Evolutionary conservation across 2,797 vertebrate species (phyloP).

Genomic region (Melanogrammus aeglefinus): DNA sequence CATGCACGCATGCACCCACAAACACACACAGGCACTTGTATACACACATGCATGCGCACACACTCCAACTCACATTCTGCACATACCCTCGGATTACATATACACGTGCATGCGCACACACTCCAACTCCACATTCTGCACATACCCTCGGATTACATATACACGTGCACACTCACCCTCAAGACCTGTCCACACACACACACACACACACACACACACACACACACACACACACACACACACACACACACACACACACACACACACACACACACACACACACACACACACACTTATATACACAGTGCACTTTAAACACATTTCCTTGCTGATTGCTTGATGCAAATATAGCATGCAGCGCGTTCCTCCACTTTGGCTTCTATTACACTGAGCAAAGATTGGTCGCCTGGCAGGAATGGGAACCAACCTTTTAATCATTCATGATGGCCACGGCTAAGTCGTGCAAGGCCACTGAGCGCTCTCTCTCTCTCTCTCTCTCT

Average conservation of each 20-base stretch:
- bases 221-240: conserved; percentile 6
- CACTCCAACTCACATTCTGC: background rate
- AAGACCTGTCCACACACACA: conserved; percentile 6
- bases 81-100: background rate
- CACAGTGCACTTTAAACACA: conserved; percentile 52
- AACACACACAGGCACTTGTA: background rate
- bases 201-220: conserved; percentile 1
- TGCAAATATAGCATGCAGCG: conserved; percentile 61
- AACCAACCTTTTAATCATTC: conserved; percentile 74
- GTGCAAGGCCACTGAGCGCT: conserved; percentile 59
- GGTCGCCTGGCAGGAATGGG: conserved; percentile 63
- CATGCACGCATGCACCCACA: background rate
- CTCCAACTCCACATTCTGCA: no score
- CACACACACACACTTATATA: conserved; percentile 12
- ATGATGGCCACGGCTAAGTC: conserved; percentile 68
- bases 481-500: background rate
- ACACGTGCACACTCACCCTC: conserved; percentile 19
- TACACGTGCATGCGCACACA: conserved; percentile 5
- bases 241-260: conserved; percentile 15
- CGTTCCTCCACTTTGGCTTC: conserved; percentile 57
- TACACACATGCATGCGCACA: background rate
- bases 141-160: background rate
- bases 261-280: conserved; percentile 5
- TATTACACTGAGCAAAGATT: conserved; percentile 73
- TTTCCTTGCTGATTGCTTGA: conserved; percentile 61